phyloP scores from a whole-genome alignment of 2,113 vertebrate species.

The Calyptomena viridis region DNA sequence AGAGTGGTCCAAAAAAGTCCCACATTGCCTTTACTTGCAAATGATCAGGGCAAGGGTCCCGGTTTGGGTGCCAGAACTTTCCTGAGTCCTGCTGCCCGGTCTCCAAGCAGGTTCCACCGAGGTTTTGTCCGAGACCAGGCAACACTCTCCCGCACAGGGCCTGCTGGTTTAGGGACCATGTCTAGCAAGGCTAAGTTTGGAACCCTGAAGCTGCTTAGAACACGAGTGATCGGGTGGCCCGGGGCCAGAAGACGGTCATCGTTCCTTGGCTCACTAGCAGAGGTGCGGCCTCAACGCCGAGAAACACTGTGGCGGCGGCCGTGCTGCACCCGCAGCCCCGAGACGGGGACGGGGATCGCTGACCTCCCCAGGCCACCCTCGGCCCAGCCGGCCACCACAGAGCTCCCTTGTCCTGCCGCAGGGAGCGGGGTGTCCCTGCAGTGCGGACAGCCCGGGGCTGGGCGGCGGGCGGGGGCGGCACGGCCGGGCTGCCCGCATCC shows the following conservation, averaged over 20 bases:
- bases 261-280: neutral
- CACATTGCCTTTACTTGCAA: neutral
- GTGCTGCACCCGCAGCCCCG: neutral
- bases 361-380: neutral
- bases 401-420: neutral
- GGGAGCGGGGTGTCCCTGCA: neutral
- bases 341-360: rapidly evolving
- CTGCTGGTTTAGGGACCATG: rapidly evolving
- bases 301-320: rapidly evolving
- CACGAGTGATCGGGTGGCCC: rapidly evolving
- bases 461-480: neutral
- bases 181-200: rapidly evolving
- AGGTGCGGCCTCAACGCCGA: neutral
- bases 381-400: rapidly evolving
- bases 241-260: neutral
- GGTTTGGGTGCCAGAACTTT: rapidly evolving
- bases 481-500: neutral
- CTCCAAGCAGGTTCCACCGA: rapidly evolving
- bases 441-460: neutral
- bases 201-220: neutral
- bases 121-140: too few species aligned
- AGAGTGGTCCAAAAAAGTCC: neutral
- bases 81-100: neutral
- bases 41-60: rapidly evolving
- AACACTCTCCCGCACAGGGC: rapidly evolving